Conservation (phyloP, 2,797 vertebrate species). For the Melanotaenia trifasciata region DNA sequence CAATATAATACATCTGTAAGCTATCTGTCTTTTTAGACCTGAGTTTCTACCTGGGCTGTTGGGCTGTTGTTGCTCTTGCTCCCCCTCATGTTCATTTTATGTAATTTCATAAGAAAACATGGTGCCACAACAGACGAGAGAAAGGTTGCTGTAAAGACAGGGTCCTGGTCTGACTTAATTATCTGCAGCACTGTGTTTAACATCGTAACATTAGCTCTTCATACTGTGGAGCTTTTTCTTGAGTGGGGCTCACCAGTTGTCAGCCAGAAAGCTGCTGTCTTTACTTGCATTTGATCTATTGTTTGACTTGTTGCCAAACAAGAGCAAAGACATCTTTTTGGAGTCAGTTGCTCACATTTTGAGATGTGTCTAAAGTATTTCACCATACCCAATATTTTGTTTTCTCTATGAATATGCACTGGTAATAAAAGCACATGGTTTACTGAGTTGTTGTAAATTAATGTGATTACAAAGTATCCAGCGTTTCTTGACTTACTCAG, state of each 20-base stretch:
- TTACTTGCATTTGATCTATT: slow-evolving; percentile 41
- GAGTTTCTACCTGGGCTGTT: slow-evolving; percentile 39
- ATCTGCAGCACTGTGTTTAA: slow-evolving; percentile 38
- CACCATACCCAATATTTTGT: slow-evolving; percentile 42
- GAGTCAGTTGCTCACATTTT: slow-evolving; percentile 51
- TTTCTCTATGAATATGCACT: slow-evolving; percentile 84
- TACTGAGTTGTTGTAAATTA: slow-evolving; percentile 53
- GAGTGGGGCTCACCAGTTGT: not conserved
- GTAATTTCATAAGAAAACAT: slow-evolving; percentile 47
- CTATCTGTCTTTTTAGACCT: slow-evolving; percentile 32
- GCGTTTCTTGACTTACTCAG: no score
- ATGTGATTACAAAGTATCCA: not conserved
- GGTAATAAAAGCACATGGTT: slow-evolving; percentile 89
- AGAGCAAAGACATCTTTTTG: slow-evolving; percentile 39
- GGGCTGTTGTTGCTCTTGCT: slow-evolving; percentile 46
- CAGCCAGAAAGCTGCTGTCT: slow-evolving; percentile 37
- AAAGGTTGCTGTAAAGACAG: slow-evolving; percentile 25
- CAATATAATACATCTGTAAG: slow-evolving; percentile 32
- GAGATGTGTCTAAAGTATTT: slow-evolving; percentile 57
- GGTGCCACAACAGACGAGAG: slow-evolving; percentile 47
- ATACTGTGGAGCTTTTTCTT: slow-evolving; percentile 5
- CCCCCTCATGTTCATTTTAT: slow-evolving; percentile 59
- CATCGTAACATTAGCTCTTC: not conserved
- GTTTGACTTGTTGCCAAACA: slow-evolving; percentile 68
- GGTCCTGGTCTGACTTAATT: slow-evolving; percentile 41